Evolutionary conservation across 2,113 vertebrate genomes (phyloP), one percentile per base, ranked within the genome.

Genomic region (Tupaia tana): DNA sequence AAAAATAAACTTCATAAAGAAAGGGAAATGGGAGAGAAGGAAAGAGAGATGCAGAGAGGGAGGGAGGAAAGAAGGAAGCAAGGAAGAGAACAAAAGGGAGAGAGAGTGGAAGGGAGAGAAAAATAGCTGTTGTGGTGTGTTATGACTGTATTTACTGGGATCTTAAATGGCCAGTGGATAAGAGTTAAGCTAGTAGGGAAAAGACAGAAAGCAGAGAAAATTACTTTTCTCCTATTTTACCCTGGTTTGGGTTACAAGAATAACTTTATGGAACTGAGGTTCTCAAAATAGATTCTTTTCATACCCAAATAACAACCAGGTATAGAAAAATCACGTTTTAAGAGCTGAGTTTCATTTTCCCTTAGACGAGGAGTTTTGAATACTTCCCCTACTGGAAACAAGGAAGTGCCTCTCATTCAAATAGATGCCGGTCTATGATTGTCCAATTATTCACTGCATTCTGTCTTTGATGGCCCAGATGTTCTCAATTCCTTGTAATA

Each of bases 361-460:
- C 29, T 75, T 86, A 31, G 80, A 93, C 61, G 94, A 95, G 86
- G 80, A 93, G 7, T 97, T 91, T 96, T 94, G 95, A 95, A 24
- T 56, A 96, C 92, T 97, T 92, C 97, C 92, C 96, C 98, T 91
- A 12, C 69, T 56, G 91, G 77, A 86, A 95, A 94, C 66, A 64
- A 96, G 92, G 54, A 97, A 98, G 77, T 81, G 97, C 97, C 97
- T 98, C 98, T 97, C 97, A 97, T 97, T 98, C 97, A 98, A 98
- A 98, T 96, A 97, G 97, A 97, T 98, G 98, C 98, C 96, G 97
- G 96, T 96, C 98, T 98, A 70, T 98, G 98, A 98, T 98, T 98
- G 98, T 98, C 98, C 98, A 99, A 99, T 99, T 98, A 98, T 98
- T 98, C 98, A 97, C 98, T 92, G 97, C 94, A 91, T 98, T 98